Base-by-base conservation (phyloP, 2,797 vertebrate genomes). In the Arrhamphus sclerolepis region DNA sequence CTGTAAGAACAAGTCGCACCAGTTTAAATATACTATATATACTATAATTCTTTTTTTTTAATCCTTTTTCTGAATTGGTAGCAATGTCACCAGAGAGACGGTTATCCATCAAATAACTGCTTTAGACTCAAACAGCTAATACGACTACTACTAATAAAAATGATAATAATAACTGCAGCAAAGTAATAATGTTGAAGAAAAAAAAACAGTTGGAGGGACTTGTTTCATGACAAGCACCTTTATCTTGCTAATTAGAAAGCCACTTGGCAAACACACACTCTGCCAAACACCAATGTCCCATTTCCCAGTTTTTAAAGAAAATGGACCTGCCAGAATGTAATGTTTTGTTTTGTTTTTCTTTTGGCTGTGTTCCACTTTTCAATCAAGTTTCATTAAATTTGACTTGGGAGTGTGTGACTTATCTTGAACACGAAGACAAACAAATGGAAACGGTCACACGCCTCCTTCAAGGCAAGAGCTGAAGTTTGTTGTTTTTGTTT, bases 361-460 rank as follows among this genome's bases (percentile, higher is more conserved):
- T 38, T 47, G 20, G 26, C n/a, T 56, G 18, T 20, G 18, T 24
- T 44, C 26, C 26, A 29, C n/a, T 31, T 47, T 44, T 58, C 43
- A 6, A 19, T 31, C 34, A 29, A 19, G 21, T 48, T 8, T 48
- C 56, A 19, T 49, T 60, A 28, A 16, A 28, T 29, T 26, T 42
- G 24, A 2, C 17, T 7, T 18, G 13, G 38, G 9, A 28, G n/a
- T 40, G 41, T 40, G 21, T 14, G 19, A 47, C 24, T 19, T 14
- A 11, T 49, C 13, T 29, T 22, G 1, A 42, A 41, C 16, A 42
- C 46, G 34, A 40, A 61, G 24, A 42, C 17, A 34, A 24, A 43
- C 20, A 51, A 29, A 18, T 41, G 21, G 6, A 42, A 29, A 50
- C 14, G 19, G 57, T 39, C 56, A 18, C 29, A 44, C n/a, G 29